A percentile compares a stretch with the other conserved stretches of the same genome.
Evolutionary conservation across 2,797 vertebrate genomes (phyloP).

Genomic region (Iguana delicatissima): DNA sequence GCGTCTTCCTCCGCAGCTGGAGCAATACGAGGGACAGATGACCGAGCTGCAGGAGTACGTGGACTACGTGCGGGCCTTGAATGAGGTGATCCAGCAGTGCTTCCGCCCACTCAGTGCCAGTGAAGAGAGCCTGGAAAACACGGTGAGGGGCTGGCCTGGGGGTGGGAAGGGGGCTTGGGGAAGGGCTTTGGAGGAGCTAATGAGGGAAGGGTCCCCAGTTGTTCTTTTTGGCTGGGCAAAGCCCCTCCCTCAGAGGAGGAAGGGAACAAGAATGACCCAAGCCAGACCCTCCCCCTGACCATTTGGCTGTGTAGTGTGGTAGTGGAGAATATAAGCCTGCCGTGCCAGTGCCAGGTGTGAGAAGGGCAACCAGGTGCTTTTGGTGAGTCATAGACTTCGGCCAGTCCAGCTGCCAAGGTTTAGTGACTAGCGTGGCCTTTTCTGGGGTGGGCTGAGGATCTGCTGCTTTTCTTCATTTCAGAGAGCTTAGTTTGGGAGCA

Average conservation of each 20-base stretch:
- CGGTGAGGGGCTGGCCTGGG: slow-evolving; percentile 75
- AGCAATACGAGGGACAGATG: slow-evolving; percentile 73
- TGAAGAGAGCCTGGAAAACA: slow-evolving; percentile 73
- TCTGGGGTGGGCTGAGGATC: too few relatives aligned
- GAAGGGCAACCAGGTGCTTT: background rate
- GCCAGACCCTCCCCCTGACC: background rate
- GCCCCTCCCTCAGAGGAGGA: background rate
- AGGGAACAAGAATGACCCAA: background rate
- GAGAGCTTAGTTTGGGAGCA: background rate
- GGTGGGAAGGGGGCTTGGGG: background rate
- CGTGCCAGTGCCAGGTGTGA: background rate
- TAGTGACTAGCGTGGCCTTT: background rate
- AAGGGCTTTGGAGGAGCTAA: background rate
- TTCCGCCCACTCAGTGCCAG: slow-evolving; percentile 72
- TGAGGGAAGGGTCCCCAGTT: background rate
- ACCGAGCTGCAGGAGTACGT: slow-evolving; percentile 71
- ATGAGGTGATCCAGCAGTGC: slow-evolving; percentile 70
- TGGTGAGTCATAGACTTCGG: too few relatives aligned
- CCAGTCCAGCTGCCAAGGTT: too few relatives aligned
- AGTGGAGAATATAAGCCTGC: background rate
- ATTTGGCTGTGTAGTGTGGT: background rate
- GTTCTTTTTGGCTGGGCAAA: background rate
- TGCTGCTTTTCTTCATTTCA: background rate
- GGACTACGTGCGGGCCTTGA: slow-evolving; percentile 80
- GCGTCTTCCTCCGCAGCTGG: slow-evolving; percentile 75